These are phyloP conservation scores for Urocitellus parryii DNA, from an alignment of 2,113 vertebrate genomes.

Conservation along the genomic window DNA sequence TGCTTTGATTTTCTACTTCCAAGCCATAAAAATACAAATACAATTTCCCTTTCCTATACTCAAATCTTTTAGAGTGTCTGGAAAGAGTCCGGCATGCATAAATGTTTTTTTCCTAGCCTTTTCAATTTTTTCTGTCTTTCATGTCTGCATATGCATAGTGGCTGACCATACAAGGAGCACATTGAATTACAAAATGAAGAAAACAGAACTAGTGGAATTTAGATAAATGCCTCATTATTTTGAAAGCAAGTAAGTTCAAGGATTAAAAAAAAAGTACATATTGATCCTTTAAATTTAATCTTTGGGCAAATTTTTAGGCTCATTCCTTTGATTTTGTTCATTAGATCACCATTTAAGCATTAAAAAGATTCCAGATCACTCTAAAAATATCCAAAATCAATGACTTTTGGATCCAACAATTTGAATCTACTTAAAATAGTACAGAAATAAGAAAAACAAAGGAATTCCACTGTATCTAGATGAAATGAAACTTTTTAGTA, in stretches of 20 bases:
- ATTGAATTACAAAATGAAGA: not conserved
- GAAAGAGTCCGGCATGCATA: not conserved
- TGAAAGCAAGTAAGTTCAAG: not conserved
- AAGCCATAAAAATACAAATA: constrained; percentile 13
- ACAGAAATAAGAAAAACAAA: not conserved
- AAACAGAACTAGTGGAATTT: not conserved
- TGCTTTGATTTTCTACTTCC: constrained; percentile 14
- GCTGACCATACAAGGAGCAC: not conserved
- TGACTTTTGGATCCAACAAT: not conserved
- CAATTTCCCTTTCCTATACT: not conserved
- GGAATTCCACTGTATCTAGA: not conserved
- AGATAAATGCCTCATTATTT: not conserved
- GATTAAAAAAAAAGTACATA: not conserved
- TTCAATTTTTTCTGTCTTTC: not conserved
- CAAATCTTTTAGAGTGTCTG: not conserved
- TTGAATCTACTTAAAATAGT: not conserved
- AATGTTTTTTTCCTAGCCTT: not conserved
- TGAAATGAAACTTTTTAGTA: not conserved
- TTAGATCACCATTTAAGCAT: not conserved
- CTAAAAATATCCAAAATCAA: not conserved
- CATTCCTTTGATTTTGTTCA: not conserved
- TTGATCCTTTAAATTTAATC: not conserved
- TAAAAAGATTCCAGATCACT: not conserved
- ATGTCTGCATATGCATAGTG: not conserved
- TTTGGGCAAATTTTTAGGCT: not conserved